These are phyloP conservation scores for Papilio glaucus DNA, from an alignment of 1,140 invertebrate species.

Conservation along the genomic window DNA sequence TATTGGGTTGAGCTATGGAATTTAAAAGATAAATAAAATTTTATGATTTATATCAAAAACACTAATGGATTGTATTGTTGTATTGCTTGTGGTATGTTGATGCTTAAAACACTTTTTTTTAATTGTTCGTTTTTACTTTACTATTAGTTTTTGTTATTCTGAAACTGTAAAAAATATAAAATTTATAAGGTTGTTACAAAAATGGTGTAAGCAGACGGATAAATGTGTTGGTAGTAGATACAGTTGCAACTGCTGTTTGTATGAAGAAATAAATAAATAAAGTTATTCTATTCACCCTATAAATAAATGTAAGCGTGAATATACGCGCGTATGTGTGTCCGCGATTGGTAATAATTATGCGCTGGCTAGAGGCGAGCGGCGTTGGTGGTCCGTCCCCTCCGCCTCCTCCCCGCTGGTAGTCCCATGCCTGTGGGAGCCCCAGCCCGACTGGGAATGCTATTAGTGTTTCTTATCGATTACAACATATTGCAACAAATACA, in stretches of 20 bases:
- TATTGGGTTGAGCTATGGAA: constrained; percentile 74
- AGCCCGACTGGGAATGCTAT: constrained; percentile 44
- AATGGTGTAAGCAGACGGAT: not conserved
- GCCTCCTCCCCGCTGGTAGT: constrained; percentile 32
- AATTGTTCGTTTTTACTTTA: too few species aligned
- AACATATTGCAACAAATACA: constrained; percentile 36
- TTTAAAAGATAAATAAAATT: constrained; percentile 80
- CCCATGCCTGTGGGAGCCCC: constrained; percentile 38
- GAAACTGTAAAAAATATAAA: too few species aligned
- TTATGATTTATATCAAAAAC: constrained; percentile 30
- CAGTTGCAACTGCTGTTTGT: not conserved
- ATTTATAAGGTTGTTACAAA: too few species aligned
- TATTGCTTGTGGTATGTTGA: constrained; percentile 45
- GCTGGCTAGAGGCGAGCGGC: constrained; percentile 69
- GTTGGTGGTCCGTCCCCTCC: constrained; percentile 67
- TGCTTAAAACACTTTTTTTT: not conserved
- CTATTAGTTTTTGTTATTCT: too few species aligned
- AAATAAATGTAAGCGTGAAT: constrained; percentile 32
- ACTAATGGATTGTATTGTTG: constrained; percentile 62
- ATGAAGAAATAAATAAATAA: not conserved
- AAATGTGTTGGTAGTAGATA: not conserved
- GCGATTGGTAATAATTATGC: constrained; percentile 80
- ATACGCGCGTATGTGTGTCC: constrained; percentile 60
- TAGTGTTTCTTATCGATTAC: constrained; percentile 37
- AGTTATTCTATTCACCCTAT: not conserved